These are phyloP conservation scores for Esox lucius DNA, from an alignment of 2,797 vertebrate species.

Conservation along the genomic window DNA sequence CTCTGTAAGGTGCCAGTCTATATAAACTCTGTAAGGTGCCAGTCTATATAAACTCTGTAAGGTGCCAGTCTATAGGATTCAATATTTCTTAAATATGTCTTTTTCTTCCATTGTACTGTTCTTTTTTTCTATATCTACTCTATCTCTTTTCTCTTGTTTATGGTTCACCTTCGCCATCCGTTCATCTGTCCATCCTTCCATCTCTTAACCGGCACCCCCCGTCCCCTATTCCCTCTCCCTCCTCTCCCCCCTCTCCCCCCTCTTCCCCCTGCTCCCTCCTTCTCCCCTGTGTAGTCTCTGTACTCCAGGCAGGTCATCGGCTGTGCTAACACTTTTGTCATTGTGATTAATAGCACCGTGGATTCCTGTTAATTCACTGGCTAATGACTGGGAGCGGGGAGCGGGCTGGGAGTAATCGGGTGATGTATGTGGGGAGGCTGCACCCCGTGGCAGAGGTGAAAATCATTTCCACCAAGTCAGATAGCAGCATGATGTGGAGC, in stretches of 20 bases:
- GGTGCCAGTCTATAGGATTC: too few relatives aligned
- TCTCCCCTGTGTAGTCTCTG: constrained; percentile 67
- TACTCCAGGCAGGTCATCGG: constrained; percentile 81
- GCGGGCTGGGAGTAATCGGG: constrained; percentile 88
- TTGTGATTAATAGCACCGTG: constrained; percentile 97
- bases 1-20: too few relatives aligned
- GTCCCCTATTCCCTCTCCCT: constrained; percentile 11
- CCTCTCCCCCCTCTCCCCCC: constrained; percentile 7
- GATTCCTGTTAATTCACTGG: constrained; percentile 98
- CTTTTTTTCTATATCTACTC: background rate
- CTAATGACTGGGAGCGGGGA: constrained; percentile 92
- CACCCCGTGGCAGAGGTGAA: constrained; percentile 96
- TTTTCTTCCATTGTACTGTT: background rate
- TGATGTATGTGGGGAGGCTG: constrained; percentile 91
- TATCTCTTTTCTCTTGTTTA: constrained; percentile 6
- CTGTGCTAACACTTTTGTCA: constrained; percentile 93
- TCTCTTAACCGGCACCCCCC: background rate
- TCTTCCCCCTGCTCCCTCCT: constrained; percentile 25
- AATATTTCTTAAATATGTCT: constrained; percentile 12
- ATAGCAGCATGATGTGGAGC: constrained; percentile 65
- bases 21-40: too few relatives aligned
- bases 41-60: background rate
- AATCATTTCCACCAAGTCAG: constrained; percentile 94
- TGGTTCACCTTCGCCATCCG: constrained; percentile 28
- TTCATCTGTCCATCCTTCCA: background rate